These are phyloP conservation scores for Macrosteles quadrilineatus DNA, from an alignment of 1,140 invertebrate genomes.

Conservation along the genomic window DNA sequence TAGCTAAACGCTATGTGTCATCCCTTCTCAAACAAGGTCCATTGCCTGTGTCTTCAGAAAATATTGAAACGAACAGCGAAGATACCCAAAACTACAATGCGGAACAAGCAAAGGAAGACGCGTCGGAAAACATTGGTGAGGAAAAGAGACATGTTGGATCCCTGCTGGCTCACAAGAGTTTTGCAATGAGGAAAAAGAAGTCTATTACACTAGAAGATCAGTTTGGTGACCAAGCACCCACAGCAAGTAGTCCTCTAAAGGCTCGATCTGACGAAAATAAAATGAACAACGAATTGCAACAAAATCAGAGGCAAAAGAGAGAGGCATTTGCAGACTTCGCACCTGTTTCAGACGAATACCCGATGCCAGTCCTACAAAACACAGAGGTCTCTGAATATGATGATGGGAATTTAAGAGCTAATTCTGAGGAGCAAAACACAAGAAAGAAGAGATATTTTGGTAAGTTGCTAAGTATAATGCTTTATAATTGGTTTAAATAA, in stretches of 20 bases:
- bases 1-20: constrained; percentile 38
- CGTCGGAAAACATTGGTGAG: constrained; percentile 3
- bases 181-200: constrained; percentile 33
- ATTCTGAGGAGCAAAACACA: constrained; percentile 25
- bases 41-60: constrained; percentile 31
- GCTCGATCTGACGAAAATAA: constrained; percentile 16
- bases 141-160: constrained; percentile 36
- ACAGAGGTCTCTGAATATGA: constrained; percentile 35
- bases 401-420: constrained; percentile 27
- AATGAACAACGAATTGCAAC: constrained; percentile 18
- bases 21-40: constrained; percentile 38
- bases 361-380: constrained; percentile 40
- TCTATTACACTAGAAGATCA: constrained; percentile 30
- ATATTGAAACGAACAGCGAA: neutral
- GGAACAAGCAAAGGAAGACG: neutral
- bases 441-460: constrained; percentile 40
- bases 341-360: constrained; percentile 35
- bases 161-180: constrained; percentile 25
- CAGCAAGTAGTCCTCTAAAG: neutral
- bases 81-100: constrained; percentile 20
- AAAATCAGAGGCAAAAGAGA: constrained; percentile 35
- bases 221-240: constrained; percentile 5
- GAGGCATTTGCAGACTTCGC: constrained; percentile 34
- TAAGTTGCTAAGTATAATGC: constrained; percentile 27
- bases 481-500: too few species aligned